Percentiles rank a stretch among this genome's conserved stretches.
phyloP scores from a whole-genome alignment of 2,113 vertebrate species.

The Gallinago media region DNA sequence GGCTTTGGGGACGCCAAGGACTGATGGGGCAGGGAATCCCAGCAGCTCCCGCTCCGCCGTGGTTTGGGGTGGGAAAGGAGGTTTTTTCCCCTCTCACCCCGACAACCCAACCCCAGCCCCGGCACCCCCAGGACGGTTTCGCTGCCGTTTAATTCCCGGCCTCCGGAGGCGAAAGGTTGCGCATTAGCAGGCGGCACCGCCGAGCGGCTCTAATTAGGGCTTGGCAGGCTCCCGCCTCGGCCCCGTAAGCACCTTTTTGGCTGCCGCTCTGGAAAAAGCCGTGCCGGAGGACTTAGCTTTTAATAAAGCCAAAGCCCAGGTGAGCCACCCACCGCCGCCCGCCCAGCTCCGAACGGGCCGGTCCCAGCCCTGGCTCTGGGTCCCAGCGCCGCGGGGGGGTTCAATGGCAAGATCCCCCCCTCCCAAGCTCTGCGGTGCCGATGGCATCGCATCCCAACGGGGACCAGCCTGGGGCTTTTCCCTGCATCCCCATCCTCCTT shows the following conservation, averaged over 20 bases:
- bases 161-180: neutral
- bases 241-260: conserved; percentile 61
- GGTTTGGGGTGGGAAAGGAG: neutral
- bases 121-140: accelerated
- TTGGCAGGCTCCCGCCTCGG: neutral
- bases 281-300: conserved; percentile 4
- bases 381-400: accelerated
- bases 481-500: neutral
- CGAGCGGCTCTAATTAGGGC: conserved; percentile 51
- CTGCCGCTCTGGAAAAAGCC: conserved; percentile 54
- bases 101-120: neutral
- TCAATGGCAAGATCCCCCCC: neutral
- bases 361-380: neutral
- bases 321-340: neutral
- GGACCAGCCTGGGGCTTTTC: neutral
- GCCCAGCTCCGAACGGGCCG: accelerated
- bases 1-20: accelerated
- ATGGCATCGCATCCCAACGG: neutral
- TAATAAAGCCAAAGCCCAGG: conserved; percentile 37
- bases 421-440: neutral
- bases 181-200: neutral
- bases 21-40: accelerated
- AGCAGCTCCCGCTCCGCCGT: accelerated
- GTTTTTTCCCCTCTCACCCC: neutral
- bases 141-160: neutral